Evolutionary conservation across 2,113 vertebrate genomes (phyloP), one percentile per base, ranked within the genome.

Genomic region (Mormyrus lacerda): DNA sequence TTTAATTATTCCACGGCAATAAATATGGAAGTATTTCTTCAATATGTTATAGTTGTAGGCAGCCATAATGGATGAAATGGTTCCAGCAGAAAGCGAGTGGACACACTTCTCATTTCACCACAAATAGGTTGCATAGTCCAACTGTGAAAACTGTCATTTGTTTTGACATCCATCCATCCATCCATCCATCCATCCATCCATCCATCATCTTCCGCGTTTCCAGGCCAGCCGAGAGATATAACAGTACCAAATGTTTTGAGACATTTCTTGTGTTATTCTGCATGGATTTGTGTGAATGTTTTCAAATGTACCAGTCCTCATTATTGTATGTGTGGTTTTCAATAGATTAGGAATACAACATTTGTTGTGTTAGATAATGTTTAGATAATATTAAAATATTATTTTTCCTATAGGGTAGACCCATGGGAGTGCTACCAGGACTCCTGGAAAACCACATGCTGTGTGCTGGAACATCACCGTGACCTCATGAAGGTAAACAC

Each of bases 381-480:
- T 44, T 86, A 2, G 31, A 35, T 44, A 31, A 21, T 48, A 48
- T 84, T 85, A 83, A 86, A 65, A 39, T 76, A 19, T 42, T 27
- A 21, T 58, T 44, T 19, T 45, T 13, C 84, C 8, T 91, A n/a
- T 93, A 99, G 98, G 93, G 98, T 99, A 93, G 98, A 99, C 93
- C 98, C 98, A 0, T 99, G 98, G 98, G 98, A 99, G 91, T 98
- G 98, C 94, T 99, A 98, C 92, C 98, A 99, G 96, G 97, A 99
- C 94, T 99, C 97, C 85, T 99, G 98, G 98, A 98, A 99, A 95
- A 98, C 98, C 0, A 99, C 98, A 79, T 99, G 98, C 95, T 98
- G 97, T 0, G 98, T 99, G 88, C 92, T 99, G 93, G 98, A 99
- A 90, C 98, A 99, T 91, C 98, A 99, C 91, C 96, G 98, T 0